Base-by-base conservation (phyloP, 2,888 invertebrate genomes). In the Chaitophorus viminalis region DNA sequence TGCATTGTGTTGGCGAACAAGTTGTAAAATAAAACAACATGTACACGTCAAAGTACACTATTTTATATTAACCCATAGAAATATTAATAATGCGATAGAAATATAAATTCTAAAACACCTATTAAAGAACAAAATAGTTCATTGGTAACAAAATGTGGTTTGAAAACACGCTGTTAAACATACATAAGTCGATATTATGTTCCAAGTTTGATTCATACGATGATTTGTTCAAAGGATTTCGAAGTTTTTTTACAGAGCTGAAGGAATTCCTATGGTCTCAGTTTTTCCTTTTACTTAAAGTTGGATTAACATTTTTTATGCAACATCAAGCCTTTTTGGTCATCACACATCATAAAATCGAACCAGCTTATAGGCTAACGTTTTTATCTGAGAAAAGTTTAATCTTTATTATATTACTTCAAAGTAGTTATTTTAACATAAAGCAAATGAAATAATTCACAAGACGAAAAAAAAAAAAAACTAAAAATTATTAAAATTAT, bases 221-320 rank as follows among this genome's bases (percentile, higher is more conserved):
- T 70, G n/a, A n/a, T 72, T 82, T 18, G 9, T 74, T 82, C n/a
- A 82, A 82, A n/a, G n/a, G 5, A 33, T 29, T 54, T 74, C n/a
- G n/a, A 54, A 82, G 72, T 82, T 54, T 54, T 3, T 74, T 3
- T 5, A 29, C n/a, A 74, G 11, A 54, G 4, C 29, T n/a, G 60
- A 74, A 5, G 54, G 11, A n/a, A 5, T 54, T 54, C 21, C 4
- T n/a, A n/a, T 18, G 18, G 33, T 72, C n/a, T n/a, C 14, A 4
- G n/a, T 29, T 36, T 72, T 3, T 21, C 6, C 6, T 82, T 29
- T 52, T 18, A 52, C 52, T 25, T n/a, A 25, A 60, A 31, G 76
- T 76, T 18, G 11, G 5, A 76, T 76, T 31, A 52, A 52, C 52
- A 29, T 76, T 18, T 18, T 14, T 31, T 17, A 3, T 17, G 70